These are phyloP conservation scores for Cataglyphis rosenhaueri DNA, from an alignment of 2,888 invertebrate species.

Conservation along the genomic window DNA sequence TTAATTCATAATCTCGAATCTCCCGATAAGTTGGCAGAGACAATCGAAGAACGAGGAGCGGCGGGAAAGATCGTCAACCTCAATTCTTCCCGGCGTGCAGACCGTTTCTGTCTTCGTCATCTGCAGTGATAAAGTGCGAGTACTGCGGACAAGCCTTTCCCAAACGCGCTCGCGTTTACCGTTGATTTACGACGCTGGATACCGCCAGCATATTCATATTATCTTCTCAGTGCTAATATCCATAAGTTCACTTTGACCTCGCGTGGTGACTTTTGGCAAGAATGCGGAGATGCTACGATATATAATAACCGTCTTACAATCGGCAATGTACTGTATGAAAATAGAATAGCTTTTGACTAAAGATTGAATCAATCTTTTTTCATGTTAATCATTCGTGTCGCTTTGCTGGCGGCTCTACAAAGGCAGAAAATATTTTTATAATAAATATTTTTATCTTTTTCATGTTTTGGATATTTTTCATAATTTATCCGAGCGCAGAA, in stretches of 20 bases:
- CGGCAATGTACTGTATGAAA: background rate
- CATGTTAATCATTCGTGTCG: background rate
- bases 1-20: constrained; percentile 72
- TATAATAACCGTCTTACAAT: constrained; percentile 25
- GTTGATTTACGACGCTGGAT: constrained; percentile 76
- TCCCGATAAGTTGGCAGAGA: constrained; percentile 60
- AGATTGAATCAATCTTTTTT: constrained; percentile 22
- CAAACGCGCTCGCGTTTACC: constrained; percentile 70
- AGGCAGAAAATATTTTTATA: background rate
- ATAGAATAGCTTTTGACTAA: background rate
- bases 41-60: constrained; percentile 56
- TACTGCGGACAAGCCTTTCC: constrained; percentile 56
- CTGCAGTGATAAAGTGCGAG: constrained; percentile 74
- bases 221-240: constrained; percentile 77
- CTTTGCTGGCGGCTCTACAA: background rate
- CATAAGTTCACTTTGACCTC: constrained; percentile 75
- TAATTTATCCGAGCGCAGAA: constrained; percentile 1
- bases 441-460: background rate
- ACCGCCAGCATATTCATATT: constrained; percentile 78
- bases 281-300: constrained; percentile 60
- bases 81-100: constrained; percentile 71
- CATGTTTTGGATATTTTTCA: background rate
- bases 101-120: constrained; percentile 75
- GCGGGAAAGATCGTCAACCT: constrained; percentile 67
- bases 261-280: constrained; percentile 43